These are phyloP conservation scores for Auanema freiburgensis DNA, from an alignment of 2,888 invertebrate species.

Conservation along the genomic window DNA sequence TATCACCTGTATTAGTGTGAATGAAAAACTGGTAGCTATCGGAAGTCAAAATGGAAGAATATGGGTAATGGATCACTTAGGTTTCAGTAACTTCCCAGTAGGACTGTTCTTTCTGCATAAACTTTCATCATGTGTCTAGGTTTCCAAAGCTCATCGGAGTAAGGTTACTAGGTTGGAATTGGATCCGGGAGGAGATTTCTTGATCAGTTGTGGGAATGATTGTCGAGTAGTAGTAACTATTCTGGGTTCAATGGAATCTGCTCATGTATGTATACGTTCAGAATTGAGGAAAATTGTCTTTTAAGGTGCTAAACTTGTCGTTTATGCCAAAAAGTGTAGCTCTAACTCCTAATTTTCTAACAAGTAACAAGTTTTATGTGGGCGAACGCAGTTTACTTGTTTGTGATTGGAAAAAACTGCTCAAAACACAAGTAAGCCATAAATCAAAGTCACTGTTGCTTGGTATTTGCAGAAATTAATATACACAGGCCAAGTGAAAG, in stretches of 20 bases:
- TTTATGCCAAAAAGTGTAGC: not conserved
- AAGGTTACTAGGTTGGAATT: conserved; percentile 93
- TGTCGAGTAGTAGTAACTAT: conserved; percentile 79
- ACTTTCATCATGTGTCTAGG: conserved; percentile 29
- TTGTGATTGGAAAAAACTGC: not conserved
- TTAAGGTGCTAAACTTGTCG: not conserved
- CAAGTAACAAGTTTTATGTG: conserved; percentile 6
- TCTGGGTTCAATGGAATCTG: conserved; percentile 67
- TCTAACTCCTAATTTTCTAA: no score
- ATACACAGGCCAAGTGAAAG: conserved; percentile 52
- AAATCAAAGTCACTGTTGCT: no score
- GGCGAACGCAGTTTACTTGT: conserved; percentile 1
- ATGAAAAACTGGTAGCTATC: conserved; percentile 61
- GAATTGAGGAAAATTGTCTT: not conserved
- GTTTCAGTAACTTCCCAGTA: conserved; percentile 26
- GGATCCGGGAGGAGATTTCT: conserved; percentile 87
- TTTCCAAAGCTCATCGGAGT: conserved; percentile 48
- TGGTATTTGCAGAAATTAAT: conserved; percentile 49
- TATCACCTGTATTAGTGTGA: conserved; percentile 55
- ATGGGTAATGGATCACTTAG: conserved; percentile 58
- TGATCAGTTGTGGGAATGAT: conserved; percentile 73
- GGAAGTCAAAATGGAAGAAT: conserved; percentile 55
- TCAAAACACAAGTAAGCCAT: not conserved
- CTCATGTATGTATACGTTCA: conserved; percentile 4
- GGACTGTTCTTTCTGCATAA: no score